Percentiles rank a stretch among this genome's conserved stretches.
phyloP scores from a whole-genome alignment of 2,113 vertebrate genomes.

The Callospermophilus lateralis region DNA sequence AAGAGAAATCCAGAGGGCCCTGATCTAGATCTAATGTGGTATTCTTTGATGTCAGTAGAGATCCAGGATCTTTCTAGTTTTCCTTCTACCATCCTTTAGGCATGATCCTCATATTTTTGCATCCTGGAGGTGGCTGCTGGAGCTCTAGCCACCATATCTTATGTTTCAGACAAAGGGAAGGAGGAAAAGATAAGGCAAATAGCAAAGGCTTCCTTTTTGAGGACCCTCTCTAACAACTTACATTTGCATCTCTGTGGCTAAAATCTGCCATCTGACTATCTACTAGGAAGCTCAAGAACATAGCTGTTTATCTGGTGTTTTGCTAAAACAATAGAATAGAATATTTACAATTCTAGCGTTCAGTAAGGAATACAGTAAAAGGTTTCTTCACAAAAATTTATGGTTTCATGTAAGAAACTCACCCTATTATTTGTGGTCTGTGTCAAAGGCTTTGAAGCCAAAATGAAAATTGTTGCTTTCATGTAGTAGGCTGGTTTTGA shows the following conservation, averaged over 20 bases:
- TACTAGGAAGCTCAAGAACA: not conserved
- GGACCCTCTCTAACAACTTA: not conserved
- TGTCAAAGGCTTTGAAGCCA: constrained; percentile 18
- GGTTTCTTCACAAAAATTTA: not conserved
- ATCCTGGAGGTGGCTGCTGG: not conserved
- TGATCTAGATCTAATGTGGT: not conserved
- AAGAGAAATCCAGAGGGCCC: not conserved
- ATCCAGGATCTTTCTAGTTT: not conserved
- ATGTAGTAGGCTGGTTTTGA: not conserved
- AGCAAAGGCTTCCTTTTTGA: not conserved
- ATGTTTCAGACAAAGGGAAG: not conserved
- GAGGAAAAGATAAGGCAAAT: not conserved
- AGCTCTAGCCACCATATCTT: not conserved
- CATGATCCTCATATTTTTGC: not conserved
- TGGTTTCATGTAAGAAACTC: not conserved
- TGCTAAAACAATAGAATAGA: not conserved
- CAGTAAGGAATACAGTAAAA: not conserved
- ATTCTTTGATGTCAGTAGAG: not conserved
- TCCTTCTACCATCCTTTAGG: not conserved
- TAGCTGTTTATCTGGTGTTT: not conserved
- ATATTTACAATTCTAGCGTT: constrained; percentile 39
- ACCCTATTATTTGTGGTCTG: not conserved
- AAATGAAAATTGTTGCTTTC: constrained; percentile 5
- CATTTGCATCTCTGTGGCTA: not conserved
- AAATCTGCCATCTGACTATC: not conserved